Conservation (phyloP, 2,113 vertebrate species). For the Colistium nudipinnis region DNA sequence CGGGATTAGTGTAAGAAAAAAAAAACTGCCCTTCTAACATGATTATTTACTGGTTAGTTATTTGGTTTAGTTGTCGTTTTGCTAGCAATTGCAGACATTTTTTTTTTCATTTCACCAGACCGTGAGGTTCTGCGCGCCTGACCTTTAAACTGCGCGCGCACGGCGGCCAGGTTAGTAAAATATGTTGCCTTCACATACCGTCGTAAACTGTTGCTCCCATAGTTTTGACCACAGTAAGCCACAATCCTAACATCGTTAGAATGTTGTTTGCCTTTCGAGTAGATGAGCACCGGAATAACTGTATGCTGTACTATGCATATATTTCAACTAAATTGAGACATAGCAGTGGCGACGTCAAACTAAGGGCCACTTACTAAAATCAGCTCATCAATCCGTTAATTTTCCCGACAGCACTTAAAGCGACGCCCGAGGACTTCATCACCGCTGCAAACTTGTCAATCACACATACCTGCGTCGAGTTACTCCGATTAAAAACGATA, state of each 20-base stretch:
- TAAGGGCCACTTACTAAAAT: too few species aligned
- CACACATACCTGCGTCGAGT: constrained; percentile 25
- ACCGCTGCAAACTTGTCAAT: constrained; percentile 27
- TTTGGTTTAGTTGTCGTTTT: background rate
- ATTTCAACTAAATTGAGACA: too few species aligned
- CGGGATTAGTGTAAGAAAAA: too few species aligned
- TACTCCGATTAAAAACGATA: background rate
- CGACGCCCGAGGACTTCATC: background rate
- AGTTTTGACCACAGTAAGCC: background rate
- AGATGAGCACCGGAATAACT: too few species aligned
- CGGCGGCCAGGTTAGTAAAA: background rate
- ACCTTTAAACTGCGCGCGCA: constrained; percentile 61
- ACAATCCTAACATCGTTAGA: background rate
- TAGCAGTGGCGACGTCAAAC: too few species aligned
- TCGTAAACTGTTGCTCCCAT: background rate
- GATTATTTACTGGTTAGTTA: background rate
- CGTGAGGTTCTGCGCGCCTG: too few species aligned
- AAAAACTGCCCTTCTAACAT: background rate
- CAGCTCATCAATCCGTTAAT: background rate
- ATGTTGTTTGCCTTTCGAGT: too few species aligned
- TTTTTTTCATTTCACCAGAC: too few species aligned
- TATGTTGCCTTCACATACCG: constrained; percentile 32
- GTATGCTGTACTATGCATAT: too few species aligned
- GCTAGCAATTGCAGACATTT: too few species aligned
- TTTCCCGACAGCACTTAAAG: constrained; percentile 13